Evolutionary conservation across 2,797 vertebrate genomes (phyloP).

Genomic region (Premnoplex brunnescens): DNA sequence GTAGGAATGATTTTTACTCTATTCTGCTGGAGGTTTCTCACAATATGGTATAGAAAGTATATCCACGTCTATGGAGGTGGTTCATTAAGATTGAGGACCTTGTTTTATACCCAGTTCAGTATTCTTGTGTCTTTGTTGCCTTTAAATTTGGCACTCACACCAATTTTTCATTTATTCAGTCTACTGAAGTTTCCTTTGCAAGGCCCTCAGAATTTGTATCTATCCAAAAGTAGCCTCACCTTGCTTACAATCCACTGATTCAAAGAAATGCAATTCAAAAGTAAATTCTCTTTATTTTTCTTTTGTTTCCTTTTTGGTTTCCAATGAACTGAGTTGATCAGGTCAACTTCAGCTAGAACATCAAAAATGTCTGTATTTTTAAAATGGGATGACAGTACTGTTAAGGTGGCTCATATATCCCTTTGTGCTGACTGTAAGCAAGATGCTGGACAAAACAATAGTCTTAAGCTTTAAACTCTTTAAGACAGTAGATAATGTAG

Average conservation of each 20-base stretch:
- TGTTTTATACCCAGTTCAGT: neutral
- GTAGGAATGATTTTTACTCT: neutral
- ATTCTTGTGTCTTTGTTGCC: neutral
- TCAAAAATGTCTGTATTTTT: neutral
- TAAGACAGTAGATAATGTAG: neutral
- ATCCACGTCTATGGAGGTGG: neutral
- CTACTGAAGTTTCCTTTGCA: neutral
- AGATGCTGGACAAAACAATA: neutral
- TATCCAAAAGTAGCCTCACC: neutral
- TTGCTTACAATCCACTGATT: neutral
- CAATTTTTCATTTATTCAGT: neutral
- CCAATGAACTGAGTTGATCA: neutral
- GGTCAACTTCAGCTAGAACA: neutral
- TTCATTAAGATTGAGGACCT: neutral
- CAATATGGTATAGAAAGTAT: neutral
- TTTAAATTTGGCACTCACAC: neutral
- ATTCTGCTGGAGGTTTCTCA: neutral
- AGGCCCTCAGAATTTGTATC: neutral
- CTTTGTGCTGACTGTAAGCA: neutral
- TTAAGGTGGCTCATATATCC: neutral
- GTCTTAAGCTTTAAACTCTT: neutral
- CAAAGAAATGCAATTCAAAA: neutral
- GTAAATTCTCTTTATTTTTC: neutral
- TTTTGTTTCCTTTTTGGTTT: neutral
- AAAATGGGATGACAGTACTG: neutral